A percentile compares a stretch with the other conserved stretches of the same genome.
phyloP scores from a whole-genome alignment of 2,113 vertebrate genomes.

The Perca schrenkii region DNA sequence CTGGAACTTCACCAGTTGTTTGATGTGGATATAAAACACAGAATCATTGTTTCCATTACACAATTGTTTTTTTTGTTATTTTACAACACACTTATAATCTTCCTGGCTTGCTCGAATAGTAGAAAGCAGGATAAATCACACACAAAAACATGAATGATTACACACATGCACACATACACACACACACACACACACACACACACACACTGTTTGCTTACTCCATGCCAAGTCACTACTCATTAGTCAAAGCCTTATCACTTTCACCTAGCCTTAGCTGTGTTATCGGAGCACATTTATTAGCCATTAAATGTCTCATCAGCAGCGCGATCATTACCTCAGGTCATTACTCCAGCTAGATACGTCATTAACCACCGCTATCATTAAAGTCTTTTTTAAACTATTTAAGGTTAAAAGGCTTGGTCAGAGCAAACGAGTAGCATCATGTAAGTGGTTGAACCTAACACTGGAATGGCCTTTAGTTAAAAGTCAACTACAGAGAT shows the following conservation, averaged over 20 bases:
- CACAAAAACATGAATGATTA: neutral
- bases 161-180: neutral
- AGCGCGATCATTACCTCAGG: constrained; percentile 56
- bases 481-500: neutral
- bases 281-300: constrained; percentile 66
- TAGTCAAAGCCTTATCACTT: constrained; percentile 61
- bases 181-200: neutral
- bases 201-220: neutral
- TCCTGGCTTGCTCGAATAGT: neutral
- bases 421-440: neutral
- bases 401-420: constrained; percentile 47
- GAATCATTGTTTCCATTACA: neutral
- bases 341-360: constrained; percentile 64
- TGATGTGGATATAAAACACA: neutral
- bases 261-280: constrained; percentile 42
- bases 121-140: neutral
- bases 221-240: constrained; percentile 40
- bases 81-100: neutral
- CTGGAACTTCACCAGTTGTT: neutral
- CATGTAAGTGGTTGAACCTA: neutral
- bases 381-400: constrained; percentile 30
- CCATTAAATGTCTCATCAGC: constrained; percentile 74
- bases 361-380: constrained; percentile 59
- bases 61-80: neutral
- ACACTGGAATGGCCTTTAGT: neutral